Evolutionary conservation across 2,113 vertebrate genomes (phyloP), one percentile per base, ranked within the genome.

Genomic region (Psittacus erithacus): DNA sequence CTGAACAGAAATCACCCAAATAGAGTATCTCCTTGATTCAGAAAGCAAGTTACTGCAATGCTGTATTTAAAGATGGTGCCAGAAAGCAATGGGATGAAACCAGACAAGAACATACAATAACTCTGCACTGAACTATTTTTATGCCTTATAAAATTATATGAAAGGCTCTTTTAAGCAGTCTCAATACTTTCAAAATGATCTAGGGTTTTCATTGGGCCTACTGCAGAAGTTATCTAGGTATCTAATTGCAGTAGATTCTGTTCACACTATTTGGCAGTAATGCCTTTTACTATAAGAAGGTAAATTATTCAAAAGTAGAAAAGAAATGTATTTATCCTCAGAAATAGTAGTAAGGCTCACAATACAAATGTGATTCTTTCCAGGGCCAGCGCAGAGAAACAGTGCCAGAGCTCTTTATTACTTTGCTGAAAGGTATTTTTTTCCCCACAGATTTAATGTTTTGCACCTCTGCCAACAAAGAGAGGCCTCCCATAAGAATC

Each of bases 291-390:
- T 76, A 53, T 55, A 60, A 87, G 71, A 94, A 74, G 74, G 73
- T 70, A 89, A 92, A 93, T 78, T 75, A 93, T 93, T 86, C 75
- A 91, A 31, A 95, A 95, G 50, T 70, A 53, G 70, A 67, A 79
- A 90, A 92, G 13, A 91, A 90, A 90, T 65, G 5, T 80, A 62
- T 86, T 90, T 94, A 82, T 74, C 78, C 65, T 52, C 84, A 80
- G 50, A 96, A 94, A 88, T 4, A 65, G 82, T 41, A 55, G 60
- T 82, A 60, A 84, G 46, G 53, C 15, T 91, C 47, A 88, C 85
- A 81, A 88, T 18, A 93, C 38, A 93, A 92, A 75, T 77, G 29
- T 63, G 68, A 65, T 74, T 92, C 46, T 88, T 91, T 20, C 52
- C 68, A 80, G 70, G 50, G 74, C 33, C 80, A 88, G 80, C 22